phyloP scores from a whole-genome alignment of 1,140 invertebrate genomes.

The Formica exsecta region DNA sequence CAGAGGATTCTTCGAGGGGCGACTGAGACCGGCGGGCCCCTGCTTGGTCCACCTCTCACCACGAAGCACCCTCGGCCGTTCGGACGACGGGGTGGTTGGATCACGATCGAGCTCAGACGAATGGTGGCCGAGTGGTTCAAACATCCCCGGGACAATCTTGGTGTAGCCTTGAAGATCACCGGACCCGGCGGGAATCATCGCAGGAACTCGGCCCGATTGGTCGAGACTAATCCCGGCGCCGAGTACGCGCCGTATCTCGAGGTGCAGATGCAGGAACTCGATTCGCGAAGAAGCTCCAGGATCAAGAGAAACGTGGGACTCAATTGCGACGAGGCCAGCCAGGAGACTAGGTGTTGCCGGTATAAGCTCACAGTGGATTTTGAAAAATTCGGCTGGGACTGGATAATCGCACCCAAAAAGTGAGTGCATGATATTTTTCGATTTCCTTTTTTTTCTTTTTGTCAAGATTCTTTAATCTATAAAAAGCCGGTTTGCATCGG shows the following conservation, averaged over 20 bases:
- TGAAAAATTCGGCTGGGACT: constrained; percentile 98
- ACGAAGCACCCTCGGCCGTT: constrained; percentile 83
- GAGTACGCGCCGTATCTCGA: constrained; percentile 87
- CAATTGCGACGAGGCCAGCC: constrained; percentile 92
- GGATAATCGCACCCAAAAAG: constrained; percentile 98
- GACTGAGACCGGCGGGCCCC: constrained; percentile 75
- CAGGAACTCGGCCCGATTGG: constrained; percentile 75
- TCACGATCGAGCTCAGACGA: constrained; percentile 91
- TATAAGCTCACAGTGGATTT: constrained; percentile 98
- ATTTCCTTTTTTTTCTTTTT: neutral
- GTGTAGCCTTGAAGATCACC: constrained; percentile 90
- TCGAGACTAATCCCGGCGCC: constrained; percentile 84
- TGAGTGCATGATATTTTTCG: constrained; percentile 71
- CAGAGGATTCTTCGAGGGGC: constrained; percentile 82
- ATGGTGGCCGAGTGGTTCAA: constrained; percentile 92
- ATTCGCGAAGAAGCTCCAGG: constrained; percentile 88
- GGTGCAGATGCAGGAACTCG: constrained; percentile 94
- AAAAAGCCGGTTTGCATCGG: neutral
- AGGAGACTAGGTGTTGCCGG: constrained; percentile 94
- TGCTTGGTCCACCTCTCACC: constrained; percentile 80
- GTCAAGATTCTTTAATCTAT: neutral
- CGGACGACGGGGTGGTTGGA: constrained; percentile 89
- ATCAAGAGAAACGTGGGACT: constrained; percentile 92
- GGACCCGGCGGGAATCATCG: constrained; percentile 75
- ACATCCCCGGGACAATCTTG: constrained; percentile 90